phyloP scores from a whole-genome alignment of 2,888 invertebrate genomes.

The Liopterus haemorrhoidalis region DNA sequence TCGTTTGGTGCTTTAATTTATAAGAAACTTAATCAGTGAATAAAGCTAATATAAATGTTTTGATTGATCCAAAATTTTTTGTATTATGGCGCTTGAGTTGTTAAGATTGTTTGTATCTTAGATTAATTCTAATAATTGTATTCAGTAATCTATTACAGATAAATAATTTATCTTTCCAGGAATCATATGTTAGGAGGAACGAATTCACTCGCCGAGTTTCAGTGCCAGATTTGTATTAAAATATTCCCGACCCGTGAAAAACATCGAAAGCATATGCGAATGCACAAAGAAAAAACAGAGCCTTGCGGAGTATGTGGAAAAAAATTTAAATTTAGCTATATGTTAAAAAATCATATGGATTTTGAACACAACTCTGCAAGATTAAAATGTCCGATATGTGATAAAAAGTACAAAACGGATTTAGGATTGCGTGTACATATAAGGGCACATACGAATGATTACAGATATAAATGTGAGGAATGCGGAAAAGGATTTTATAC shows the following conservation, averaged over 20 bases:
- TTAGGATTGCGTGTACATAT: slow-evolving; percentile 23
- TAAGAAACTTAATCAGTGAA: too few species aligned
- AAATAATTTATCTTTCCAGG: slow-evolving; percentile 14
- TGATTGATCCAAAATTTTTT: too few species aligned
- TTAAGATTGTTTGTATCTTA: too few species aligned
- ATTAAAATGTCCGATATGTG: slow-evolving; percentile 42
- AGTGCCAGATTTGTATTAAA: slow-evolving; percentile 28
- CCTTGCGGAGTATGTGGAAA: slow-evolving; percentile 49
- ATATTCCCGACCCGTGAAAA: slow-evolving; percentile 30
- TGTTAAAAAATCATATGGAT: slow-evolving; percentile 11
- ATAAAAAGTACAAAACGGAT: slow-evolving; percentile 29
- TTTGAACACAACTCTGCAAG: slow-evolving; percentile 46
- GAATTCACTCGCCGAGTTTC: slow-evolving; percentile 24
- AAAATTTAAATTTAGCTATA: slow-evolving; percentile 42
- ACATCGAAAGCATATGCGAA: too few species aligned
- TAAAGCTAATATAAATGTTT: too few species aligned
- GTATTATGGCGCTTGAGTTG: too few species aligned
- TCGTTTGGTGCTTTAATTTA: too few species aligned
- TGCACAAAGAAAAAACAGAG: too few species aligned
- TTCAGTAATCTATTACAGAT: too few species aligned
- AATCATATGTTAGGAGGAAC: slow-evolving; percentile 7
- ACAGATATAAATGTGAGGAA: slow-evolving; percentile 38
- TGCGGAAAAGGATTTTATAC: slow-evolving; percentile 38
- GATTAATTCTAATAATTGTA: too few species aligned
- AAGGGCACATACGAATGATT: slow-evolving; percentile 43